phyloP scores from a whole-genome alignment of 2,113 vertebrate species.

The Lates calcarifer region DNA sequence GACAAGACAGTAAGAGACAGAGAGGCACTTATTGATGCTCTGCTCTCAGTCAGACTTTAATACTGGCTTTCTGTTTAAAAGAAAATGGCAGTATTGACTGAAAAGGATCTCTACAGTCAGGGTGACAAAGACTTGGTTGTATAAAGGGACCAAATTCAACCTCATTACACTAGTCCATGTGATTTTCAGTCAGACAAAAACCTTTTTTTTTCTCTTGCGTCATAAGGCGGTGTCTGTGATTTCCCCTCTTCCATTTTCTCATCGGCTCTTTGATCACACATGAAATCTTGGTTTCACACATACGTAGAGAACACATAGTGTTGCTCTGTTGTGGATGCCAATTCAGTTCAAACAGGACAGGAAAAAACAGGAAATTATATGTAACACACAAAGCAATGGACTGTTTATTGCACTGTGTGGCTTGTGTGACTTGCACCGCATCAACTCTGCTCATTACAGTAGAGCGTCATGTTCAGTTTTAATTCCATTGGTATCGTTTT shows the following conservation, averaged over 20 bases:
- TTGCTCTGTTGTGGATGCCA: background rate
- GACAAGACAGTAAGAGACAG: no score
- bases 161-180: slow-evolving; percentile 3
- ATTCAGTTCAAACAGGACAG: background rate
- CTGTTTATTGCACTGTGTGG: background rate
- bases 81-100: slow-evolving; percentile 43
- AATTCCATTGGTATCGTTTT: background rate
- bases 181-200: slow-evolving; percentile 20
- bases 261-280: slow-evolving; percentile 10
- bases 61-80: slow-evolving; percentile 31
- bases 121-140: slow-evolving; percentile 27
- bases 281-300: slow-evolving; percentile 49
- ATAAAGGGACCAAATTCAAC: background rate
- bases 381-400: background rate
- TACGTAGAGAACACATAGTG: background rate
- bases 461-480: background rate
- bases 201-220: slow-evolving; percentile 33
- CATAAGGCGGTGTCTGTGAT: slow-evolving; percentile 14
- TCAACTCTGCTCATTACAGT: background rate
- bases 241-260: slow-evolving; percentile 32
- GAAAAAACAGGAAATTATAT: slow-evolving; percentile 12
- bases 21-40: background rate
- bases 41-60: slow-evolving; percentile 1
- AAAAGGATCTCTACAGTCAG: slow-evolving; percentile 14
- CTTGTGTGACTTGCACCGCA: background rate